Base-by-base conservation (phyloP, 2,113 vertebrate genomes). In the Triplophysa tibetana region DNA sequence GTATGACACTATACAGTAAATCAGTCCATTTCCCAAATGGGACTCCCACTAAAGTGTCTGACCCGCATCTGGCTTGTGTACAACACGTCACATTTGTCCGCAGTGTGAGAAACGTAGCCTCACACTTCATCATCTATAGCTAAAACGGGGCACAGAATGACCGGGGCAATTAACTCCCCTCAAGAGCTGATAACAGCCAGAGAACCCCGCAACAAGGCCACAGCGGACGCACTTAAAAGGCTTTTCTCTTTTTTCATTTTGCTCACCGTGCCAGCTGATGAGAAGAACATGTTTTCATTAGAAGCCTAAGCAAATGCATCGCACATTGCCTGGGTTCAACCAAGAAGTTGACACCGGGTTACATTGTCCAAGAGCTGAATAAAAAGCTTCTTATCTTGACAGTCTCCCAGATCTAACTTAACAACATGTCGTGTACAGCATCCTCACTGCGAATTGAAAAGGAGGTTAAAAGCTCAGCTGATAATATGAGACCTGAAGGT, bases 261-360 rank as follows among this genome's bases (percentile, higher is more conserved):
- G 56, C 75, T 75, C 81, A 73, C 75, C 75, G 54, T 66, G 75
- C 26, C 45, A 74, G 63, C 77, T 77, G 82, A 87, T 85, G 86
- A 78, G 41, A 82, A 83, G 85, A 24, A 24, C 86, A 83, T 74
- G 83, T 77, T 64, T 88, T 85, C 75, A 64, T 80, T 85, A 83
- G 78, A 82, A 87, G 83, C 82, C 85, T 82, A 81, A 80, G 75
- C 8, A 65, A 78, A 75, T 77, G 77, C 68, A 81, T 82, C 80
- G 69, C 33, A 38, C 80, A 85, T 72, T 21, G 29, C 78, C 84
- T 78, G 12, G 84, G 79, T 65, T 69, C 72, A 82, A 82, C 12
- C 23, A 33, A 29, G 63, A 21, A 63, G 23, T 13, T 26, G 26
- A 78, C 24, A 26, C 21, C 56, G 45, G 29, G 16, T 52, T 52